phyloP scores from a whole-genome alignment of 2,113 vertebrate species.

The Lycocorax pyrrhopterus region DNA sequence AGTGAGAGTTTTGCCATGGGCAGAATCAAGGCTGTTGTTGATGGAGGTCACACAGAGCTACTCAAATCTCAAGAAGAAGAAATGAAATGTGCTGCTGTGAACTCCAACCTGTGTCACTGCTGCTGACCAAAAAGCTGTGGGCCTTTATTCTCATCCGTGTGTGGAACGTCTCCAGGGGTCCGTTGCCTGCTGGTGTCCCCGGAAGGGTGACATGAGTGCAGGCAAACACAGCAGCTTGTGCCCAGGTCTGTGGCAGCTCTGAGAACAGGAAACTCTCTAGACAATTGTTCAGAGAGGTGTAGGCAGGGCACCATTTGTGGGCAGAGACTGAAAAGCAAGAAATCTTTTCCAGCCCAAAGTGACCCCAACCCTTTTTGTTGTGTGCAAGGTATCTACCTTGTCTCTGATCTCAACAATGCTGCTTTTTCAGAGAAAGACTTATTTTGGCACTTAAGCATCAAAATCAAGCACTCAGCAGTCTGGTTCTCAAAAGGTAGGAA shows the following conservation, averaged over 20 bases:
- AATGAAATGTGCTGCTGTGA: background rate
- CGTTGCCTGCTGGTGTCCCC: background rate
- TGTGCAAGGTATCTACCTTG: background rate
- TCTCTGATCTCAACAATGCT: background rate
- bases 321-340: conserved; percentile 11
- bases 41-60: background rate
- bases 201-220: background rate
- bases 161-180: background rate
- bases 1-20: background rate
- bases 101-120: background rate
- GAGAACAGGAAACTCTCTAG: conserved; percentile 53
- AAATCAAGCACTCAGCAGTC: background rate
- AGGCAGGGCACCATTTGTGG: conserved; percentile 7
- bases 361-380: background rate
- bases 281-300: conserved; percentile 19
- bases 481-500: background rate
- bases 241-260: background rate
- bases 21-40: background rate
- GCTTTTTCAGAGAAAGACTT: background rate
- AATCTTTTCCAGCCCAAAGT: background rate
- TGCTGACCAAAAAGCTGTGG: rapidly evolving
- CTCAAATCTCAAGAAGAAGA: background rate
- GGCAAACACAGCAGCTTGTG: background rate
- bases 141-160: background rate
- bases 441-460: background rate